Evolutionary conservation across 1,140 invertebrate genomes (phyloP), one percentile per base, ranked within the genome.

Genomic region (Aleiodes sp.): DNA sequence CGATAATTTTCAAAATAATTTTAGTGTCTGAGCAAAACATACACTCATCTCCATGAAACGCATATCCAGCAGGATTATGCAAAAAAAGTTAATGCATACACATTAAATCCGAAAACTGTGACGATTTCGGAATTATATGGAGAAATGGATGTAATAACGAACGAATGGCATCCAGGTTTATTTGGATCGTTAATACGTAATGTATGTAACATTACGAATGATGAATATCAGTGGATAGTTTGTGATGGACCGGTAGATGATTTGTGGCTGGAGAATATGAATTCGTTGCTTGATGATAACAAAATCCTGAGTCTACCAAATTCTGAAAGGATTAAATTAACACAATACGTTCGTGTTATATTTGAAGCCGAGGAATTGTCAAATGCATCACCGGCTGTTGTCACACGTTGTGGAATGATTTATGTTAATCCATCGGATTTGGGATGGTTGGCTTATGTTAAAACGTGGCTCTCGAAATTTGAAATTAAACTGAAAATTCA

Each of bases 201-300:
- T 21, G 9, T 29, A 33, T 14, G 9, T 68, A 33, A 4, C 6
- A 12, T 46, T 46, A 64, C 93, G 75, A 91, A 89, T 14, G 88
- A 89, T 0, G 91, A 93, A 75, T 90, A 94, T 81, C 96, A 96
- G 78, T 96, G 94, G 94, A 90, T 96, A 66, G 82, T 96, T 29
- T 96, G 96, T 84, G 94, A 96, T 80, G 94, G 94, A 0, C 94
- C 94, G 0, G 93, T 96, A 1, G 94, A 96, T 85, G 93, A 93
- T 0, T 90, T 95, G 4, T 96, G 94, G 94, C 95, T 96, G 72
- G 94, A 96, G 84, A 95, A 94, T 80, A 94, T 96, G 89, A 96
- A 96, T 82, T 95, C 93, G 70, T 93, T 96, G 1, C 96, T 96
- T 94, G 94, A 96, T 77, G 94, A 96, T 76, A 96, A 96, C 83